Base-by-base conservation (phyloP, 2,888 invertebrate species). In the Kuschelorhynchus macadamiae region DNA sequence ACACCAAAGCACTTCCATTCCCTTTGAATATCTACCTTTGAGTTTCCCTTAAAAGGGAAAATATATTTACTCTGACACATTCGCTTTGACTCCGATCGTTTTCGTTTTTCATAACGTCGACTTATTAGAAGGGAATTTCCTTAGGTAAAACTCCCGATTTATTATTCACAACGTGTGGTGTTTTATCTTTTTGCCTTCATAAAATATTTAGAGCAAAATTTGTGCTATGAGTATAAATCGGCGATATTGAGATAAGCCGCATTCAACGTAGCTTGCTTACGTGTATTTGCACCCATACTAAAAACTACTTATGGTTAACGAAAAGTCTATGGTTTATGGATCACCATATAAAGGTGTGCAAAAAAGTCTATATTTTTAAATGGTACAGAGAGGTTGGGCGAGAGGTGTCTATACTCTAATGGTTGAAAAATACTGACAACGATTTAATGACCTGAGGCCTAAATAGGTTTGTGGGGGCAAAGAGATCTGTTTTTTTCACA, bases 41-140 rank as follows among this genome's bases (percentile, higher is more conserved):
- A 55, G 42, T 57, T 67, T 61, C 52, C 57, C 57, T 56, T 30
- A 47, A 62, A 63, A 63, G 44, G 63, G 55, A 63, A 67, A 67
- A 67, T 67, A 67, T 67, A 67, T 67, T 67, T 67, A 63, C 67
- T 46, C 50, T 63, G 67, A 67, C 67, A 67, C 61, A 67, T 62
- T 57, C 63, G 67, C 67, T 67, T 67, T 63, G 67, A 67, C 63
- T 63, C 25, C 47, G 53, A 49, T 65, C 52, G 39, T 65, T 67
- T 59, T 44, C 44, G 36, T 57, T 57, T 63, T 67, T 56, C 56
- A 63, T 63, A 67, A 67, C 49, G 21, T 57, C 52, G 46, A 61
- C 62, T 62, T 63, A 67, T 63, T 67, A 67, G 62, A 57, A 41
- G 57, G 62, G 61, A 61, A 62, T 67, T 67, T 61, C 49, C 60